A percentile compares a stretch with the other conserved stretches of the same genome.
These are phyloP conservation scores for Coecobrya sp. DNA, from an alignment of 2,888 invertebrate species.

Conservation along the genomic window DNA sequence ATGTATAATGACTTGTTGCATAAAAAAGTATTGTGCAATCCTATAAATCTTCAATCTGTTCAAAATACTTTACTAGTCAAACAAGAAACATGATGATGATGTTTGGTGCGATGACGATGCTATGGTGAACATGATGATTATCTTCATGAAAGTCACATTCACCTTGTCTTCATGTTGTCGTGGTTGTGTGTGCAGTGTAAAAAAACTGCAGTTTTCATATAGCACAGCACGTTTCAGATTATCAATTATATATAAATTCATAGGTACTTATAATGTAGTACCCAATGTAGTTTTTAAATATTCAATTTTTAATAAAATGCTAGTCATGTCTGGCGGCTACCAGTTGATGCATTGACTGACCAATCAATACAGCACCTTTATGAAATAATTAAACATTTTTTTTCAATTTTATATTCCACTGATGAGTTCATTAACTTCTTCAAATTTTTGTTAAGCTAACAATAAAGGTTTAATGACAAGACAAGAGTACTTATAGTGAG, in stretches of 20 bases:
- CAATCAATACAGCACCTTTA: neutral
- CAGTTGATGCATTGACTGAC: neutral
- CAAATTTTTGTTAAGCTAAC: neutral
- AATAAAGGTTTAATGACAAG: neutral
- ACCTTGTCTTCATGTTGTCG: slow-evolving; percentile 64
- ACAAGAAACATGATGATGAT: slow-evolving; percentile 44
- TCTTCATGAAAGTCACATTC: slow-evolving; percentile 78
- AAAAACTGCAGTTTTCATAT: slow-evolving; percentile 34
- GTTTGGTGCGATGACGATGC: slow-evolving; percentile 4
- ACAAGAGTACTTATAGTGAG: neutral
- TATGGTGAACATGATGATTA: slow-evolving; percentile 27
- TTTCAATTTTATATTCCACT: neutral
- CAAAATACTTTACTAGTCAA: slow-evolving; percentile 45
- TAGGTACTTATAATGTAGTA: neutral
- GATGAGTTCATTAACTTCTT: slow-evolving; percentile 2
- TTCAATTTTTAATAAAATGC: neutral
- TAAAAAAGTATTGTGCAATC: slow-evolving; percentile 50
- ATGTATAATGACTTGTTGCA: slow-evolving; percentile 50
- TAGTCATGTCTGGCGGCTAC: slow-evolving; percentile 6
- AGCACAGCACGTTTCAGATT: neutral
- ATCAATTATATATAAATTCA: neutral
- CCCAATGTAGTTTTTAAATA: neutral
- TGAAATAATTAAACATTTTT: neutral
- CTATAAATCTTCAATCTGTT: slow-evolving; percentile 49
- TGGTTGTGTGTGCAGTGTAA: neutral